These are phyloP conservation scores for Dipodomys ordii DNA, from an alignment of 2,113 vertebrate species.

Conservation along the genomic window DNA sequence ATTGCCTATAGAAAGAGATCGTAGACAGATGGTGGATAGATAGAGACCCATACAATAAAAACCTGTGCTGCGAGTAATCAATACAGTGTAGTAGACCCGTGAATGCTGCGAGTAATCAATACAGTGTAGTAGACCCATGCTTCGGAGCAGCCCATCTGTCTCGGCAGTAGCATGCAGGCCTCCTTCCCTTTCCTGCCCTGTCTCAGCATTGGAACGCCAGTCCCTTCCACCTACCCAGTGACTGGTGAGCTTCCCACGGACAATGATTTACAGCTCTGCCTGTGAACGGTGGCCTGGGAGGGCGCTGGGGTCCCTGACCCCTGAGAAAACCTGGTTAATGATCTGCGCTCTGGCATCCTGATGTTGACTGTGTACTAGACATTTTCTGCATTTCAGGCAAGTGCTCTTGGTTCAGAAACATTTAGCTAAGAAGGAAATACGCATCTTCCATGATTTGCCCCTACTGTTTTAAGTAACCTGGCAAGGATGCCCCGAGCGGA, in stretches of 20 bases:
- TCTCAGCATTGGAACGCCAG: no score
- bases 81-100: no score
- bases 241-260: neutral
- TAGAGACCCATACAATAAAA: neutral
- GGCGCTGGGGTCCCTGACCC: neutral
- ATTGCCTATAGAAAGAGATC: no score
- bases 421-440: conserved; percentile 15
- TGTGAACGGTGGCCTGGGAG: neutral
- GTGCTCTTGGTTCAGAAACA: neutral
- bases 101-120: neutral
- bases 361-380: neutral
- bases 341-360: neutral
- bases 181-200: no score
- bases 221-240: neutral
- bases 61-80: neutral
- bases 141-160: no score
- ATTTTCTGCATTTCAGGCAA: conserved; percentile 11
- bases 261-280: neutral
- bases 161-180: no score
- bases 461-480: neutral
- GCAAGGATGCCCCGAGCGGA: neutral
- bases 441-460: neutral
- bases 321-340: neutral
- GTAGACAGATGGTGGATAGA: no score
- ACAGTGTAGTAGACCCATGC: no score